Conservation (phyloP, 2,888 invertebrate genomes). For the Pristionchus exspectatus region DNA sequence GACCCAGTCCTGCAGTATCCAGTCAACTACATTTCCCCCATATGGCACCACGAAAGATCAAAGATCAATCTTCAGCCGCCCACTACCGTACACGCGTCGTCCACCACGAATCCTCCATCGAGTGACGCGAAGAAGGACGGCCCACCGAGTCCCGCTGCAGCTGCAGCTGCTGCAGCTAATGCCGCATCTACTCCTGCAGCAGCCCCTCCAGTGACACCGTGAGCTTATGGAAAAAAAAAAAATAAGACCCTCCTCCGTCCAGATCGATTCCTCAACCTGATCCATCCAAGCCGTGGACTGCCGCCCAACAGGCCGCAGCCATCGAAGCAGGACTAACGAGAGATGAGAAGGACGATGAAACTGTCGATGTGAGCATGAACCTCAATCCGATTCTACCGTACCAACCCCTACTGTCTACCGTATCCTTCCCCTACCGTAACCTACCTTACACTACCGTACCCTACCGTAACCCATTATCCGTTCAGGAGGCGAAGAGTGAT, state of each 20-base stretch:
- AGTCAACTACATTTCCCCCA: too few relatives aligned
- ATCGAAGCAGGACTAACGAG: neutral
- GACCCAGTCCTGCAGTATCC: neutral
- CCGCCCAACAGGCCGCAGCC: neutral
- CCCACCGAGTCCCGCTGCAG: neutral
- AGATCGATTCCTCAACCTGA: neutral
- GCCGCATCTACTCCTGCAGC: neutral
- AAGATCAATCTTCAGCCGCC: neutral
- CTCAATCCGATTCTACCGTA: too few relatives aligned
- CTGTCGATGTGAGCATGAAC: neutral
- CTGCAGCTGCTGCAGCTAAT: neutral
- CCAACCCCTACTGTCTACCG: too few relatives aligned
- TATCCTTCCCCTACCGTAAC: neutral
- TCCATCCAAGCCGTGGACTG: neutral
- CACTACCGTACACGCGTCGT: neutral
- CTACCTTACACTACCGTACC: too few relatives aligned
- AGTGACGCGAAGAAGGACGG: neutral
- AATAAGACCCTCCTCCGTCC: neutral
- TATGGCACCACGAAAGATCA: neutral
- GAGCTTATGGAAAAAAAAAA: neutral
- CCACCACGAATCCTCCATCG: neutral
- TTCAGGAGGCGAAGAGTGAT: neutral
- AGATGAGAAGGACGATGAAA: constrained; percentile 14
- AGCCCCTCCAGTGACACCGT: neutral
- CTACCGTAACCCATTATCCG: neutral